These are phyloP conservation scores for Hormiphora californensis DNA, from an alignment of 37 sponge, comb jelly and placozoan species.

Conservation along the genomic window DNA sequence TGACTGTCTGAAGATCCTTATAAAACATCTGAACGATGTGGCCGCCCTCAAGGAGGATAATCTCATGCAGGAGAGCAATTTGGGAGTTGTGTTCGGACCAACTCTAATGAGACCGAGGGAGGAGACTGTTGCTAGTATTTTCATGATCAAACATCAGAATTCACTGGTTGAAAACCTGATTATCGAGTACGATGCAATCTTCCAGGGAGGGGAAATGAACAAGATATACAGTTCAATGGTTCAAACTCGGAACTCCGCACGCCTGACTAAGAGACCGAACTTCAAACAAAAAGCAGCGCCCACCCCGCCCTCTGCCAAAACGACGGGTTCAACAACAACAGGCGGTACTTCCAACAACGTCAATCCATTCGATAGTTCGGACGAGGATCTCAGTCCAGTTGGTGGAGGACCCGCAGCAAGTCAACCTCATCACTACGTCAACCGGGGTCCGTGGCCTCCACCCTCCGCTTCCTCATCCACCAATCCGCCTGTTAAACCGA, in stretches of 20 bases:
- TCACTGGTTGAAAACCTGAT: slow-evolving; percentile 80
- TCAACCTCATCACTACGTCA: too few species aligned
- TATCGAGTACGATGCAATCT: slow-evolving; percentile 57
- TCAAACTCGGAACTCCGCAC: not conserved
- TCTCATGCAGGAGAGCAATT: slow-evolving; percentile 91
- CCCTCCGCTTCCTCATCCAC: not conserved
- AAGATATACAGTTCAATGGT: slow-evolving; percentile 6
- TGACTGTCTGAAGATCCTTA: slow-evolving; percentile 42
- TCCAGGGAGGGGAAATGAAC: slow-evolving; percentile 42
- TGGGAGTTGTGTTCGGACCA: slow-evolving; percentile 94
- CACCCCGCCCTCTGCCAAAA: not conserved
- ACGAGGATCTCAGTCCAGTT: slow-evolving; percentile 48
- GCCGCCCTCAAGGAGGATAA: slow-evolving; percentile 68
- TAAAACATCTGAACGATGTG: slow-evolving; percentile 56
- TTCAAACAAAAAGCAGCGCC: slow-evolving; percentile 16
- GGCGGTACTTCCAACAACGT: not conserved
- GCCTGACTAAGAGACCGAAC: not conserved
- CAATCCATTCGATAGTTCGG: slow-evolving; percentile 9
- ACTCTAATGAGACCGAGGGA: slow-evolving; percentile 85
- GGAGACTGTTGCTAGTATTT: slow-evolving; percentile 87
- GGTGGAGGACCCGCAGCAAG: too few species aligned
- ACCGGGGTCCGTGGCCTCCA: too few species aligned
- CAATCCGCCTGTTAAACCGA: slow-evolving; percentile 25
- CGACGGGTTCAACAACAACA: too few species aligned
- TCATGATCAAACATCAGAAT: slow-evolving; percentile 91